Conservation (phyloP, 2,888 invertebrate genomes). For the Pseudococcus longispinus region DNA sequence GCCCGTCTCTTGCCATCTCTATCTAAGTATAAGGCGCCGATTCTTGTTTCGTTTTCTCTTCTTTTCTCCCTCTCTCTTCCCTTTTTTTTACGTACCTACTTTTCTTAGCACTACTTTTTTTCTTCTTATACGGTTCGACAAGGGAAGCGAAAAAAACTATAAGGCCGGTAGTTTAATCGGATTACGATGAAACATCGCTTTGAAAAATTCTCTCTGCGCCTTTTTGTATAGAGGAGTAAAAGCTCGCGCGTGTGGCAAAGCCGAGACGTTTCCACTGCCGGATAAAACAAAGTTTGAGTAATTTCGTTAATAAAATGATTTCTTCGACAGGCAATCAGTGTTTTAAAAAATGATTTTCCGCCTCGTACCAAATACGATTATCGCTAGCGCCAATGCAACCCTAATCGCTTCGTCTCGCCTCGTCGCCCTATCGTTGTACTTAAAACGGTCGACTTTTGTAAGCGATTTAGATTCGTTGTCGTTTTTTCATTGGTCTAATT, state of each 20-base stretch:
- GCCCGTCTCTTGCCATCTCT: not conserved
- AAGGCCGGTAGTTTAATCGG: conserved; percentile 28
- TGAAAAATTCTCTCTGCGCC: conserved; percentile 22
- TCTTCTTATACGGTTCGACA: not conserved
- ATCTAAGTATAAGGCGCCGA: not conserved
- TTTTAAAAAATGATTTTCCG: conserved; percentile 27
- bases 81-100: not conserved
- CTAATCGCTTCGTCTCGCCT: not conserved
- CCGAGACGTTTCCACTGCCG: not conserved
- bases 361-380: conserved; percentile 24
- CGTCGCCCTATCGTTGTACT: no score
- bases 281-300: conserved; percentile 29
- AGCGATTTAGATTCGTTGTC: not conserved
- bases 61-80: not conserved
- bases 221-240: not conserved
- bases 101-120: not conserved
- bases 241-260: not conserved
- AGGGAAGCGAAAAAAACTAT: not conserved
- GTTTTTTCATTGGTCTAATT: not conserved
- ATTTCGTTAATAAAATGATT: conserved; percentile 42
- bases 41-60: not conserved
- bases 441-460: not conserved
- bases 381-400: not conserved
- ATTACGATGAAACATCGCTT: conserved; percentile 31
- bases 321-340: conserved; percentile 37